Percentiles rank a stretch among this genome's conserved stretches.
Evolutionary conservation across 1,140 invertebrate species (phyloP).

Genomic region (Argopecten irradians): DNA sequence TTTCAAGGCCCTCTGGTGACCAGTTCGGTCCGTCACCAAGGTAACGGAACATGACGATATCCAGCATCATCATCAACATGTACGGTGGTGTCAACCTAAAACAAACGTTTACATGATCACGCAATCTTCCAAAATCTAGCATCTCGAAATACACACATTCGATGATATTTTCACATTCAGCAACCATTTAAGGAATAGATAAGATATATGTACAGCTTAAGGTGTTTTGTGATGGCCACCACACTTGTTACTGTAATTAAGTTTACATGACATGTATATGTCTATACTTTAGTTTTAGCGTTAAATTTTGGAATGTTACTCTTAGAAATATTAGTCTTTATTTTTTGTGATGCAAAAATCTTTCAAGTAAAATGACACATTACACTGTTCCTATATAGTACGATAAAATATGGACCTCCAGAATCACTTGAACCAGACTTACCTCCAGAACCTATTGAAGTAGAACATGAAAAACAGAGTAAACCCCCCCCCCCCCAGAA

Average conservation of each 20-base stretch:
- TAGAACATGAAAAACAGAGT: constrained; percentile 55
- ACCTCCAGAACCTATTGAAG: constrained; percentile 57
- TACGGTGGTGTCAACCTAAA: constrained; percentile 85
- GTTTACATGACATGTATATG: too few species aligned
- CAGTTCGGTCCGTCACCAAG: constrained; percentile 79
- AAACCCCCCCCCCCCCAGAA: constrained; percentile 59
- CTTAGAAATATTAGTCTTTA: background rate
- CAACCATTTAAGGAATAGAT: background rate
- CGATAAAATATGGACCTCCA: background rate
- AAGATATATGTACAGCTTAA: background rate
- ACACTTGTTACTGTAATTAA: background rate
- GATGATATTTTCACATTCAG: background rate
- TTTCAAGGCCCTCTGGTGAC: constrained; percentile 32
- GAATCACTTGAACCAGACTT: background rate
- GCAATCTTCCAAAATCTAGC: background rate
- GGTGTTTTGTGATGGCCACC: background rate
- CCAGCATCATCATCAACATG: constrained; percentile 87
- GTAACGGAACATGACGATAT: constrained; percentile 80
- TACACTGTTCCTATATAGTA: background rate
- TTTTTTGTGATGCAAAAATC: background rate
- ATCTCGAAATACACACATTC: background rate
- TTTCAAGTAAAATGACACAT: background rate
- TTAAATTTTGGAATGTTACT: too few species aligned
- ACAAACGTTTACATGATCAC: background rate
- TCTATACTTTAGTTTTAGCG: too few species aligned